Base-by-base conservation (phyloP, 2,797 vertebrate species). In the Acanthurus tractus region DNA sequence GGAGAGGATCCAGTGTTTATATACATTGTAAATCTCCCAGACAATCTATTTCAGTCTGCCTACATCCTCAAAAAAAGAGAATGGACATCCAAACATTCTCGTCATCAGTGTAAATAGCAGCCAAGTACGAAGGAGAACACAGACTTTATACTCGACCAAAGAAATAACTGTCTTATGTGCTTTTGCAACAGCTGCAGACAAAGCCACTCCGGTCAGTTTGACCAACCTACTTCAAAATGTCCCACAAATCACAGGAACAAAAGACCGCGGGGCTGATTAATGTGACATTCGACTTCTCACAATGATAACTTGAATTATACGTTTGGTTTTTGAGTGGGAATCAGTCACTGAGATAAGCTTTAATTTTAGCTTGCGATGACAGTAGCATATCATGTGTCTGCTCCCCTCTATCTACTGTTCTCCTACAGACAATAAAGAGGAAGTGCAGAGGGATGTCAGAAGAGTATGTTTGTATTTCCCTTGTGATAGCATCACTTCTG, bases 401-500 rank as follows among this genome's bases (percentile, higher is more conserved):
- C 66, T 82, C 48, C 45, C 22, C 25, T 5, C 52, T 58, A 20
- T 38, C 65, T 44, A 22, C 36, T 63, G 49, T 38, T 73, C 49
- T 63, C 36, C 45, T 20, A n/a, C 48, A 64, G 48, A 76, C 70
- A 77, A 67, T 74, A 36, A 62, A 68, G 58, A 79, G 77, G 80
- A 88, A 74, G 72, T 68, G 44, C 18, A 44, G 64, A 42, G 61
- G 65, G 55, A 66, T 50, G 44, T 25, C 18, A 59, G 62, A 70
- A 72, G 74, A 84, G 80, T 80, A 54, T 88, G 81, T 87, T 83
- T 87, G 70, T 63, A 54, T 83, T 83, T 63, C 69, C 54, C 61
- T 44, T 52, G 40, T 76, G 87, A 90, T 91, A 86, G 34, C 82
- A 90, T 90, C 82, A 76, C 29, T 15, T 78, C 68, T 78, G 46